A percentile compares a stretch with the other conserved stretches of the same genome.
These are phyloP conservation scores for Carcharodon carcharias DNA, from an alignment of 2,797 vertebrate species.

Conservation along the genomic window DNA sequence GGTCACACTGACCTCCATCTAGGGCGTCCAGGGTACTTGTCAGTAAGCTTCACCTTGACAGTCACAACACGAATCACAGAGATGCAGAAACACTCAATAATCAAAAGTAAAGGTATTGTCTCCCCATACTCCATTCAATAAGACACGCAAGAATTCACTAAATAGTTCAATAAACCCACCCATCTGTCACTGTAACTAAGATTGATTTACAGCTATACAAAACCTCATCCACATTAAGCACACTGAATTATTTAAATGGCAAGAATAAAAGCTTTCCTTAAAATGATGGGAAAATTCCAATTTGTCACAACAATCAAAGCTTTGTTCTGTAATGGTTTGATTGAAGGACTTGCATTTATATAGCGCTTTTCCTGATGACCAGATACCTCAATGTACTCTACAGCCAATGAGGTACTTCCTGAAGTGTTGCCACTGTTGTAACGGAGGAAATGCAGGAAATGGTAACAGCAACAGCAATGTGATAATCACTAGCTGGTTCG, in stretches of 20 bases:
- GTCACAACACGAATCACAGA: neutral
- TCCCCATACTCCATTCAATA: neutral
- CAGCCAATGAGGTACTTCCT: too few relatives aligned
- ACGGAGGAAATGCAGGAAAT: too few relatives aligned
- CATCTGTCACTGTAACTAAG: neutral
- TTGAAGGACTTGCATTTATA: too few relatives aligned
- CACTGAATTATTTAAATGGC: neutral
- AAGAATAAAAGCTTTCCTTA: neutral
- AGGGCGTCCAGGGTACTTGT: neutral
- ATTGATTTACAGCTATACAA: neutral
- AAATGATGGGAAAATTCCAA: neutral
- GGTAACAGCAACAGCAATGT: too few relatives aligned
- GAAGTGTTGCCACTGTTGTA: too few relatives aligned
- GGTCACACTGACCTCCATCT: neutral
- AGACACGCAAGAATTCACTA: neutral
- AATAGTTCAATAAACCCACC: neutral
- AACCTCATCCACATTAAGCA: neutral
- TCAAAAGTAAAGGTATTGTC: too few relatives aligned
- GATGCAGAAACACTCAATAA: neutral
- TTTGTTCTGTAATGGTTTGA: neutral
- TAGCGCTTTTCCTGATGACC: too few relatives aligned
- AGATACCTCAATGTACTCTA: too few relatives aligned
- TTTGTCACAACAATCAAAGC: slow-evolving; percentile 4
- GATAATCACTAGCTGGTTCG: too few relatives aligned
- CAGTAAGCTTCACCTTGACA: neutral